Base-by-base conservation (phyloP, 64 coral and sea anemone genomes). In the Dendrophyllia cribrosa region DNA sequence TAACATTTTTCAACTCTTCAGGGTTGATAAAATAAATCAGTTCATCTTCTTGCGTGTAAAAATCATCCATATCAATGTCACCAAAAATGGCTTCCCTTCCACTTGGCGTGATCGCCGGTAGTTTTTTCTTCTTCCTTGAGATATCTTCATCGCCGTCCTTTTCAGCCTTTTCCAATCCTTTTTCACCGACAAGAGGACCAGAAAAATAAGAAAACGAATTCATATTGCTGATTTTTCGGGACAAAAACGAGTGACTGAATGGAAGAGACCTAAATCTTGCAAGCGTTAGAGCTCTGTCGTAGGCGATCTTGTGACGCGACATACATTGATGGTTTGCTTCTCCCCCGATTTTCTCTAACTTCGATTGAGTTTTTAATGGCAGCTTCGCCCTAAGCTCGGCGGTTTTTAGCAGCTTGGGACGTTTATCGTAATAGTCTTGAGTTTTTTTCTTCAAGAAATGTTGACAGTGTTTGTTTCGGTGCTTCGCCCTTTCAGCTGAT, bases 21-120 rank as follows among this genome's bases (percentile, higher is more conserved):
- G 91, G 87, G 62, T 91, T 91, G 51, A 97, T 87, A 17, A 67
- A 97, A 87, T 97, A 97, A 25, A 97, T 83, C 49, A 97, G 68
- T 74, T 97, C 95, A 71, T 97, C 95, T 68, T 83, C 89, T 70
- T 83, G 92, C 3, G 16, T 67, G 76, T 97, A 97, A 75, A 97
- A 97, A 72, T 97, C 88, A 77, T 94, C 89, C 95, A 97, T 97
- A 23, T 97, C 95, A 59, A 97, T 51, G 9, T 88, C 84, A 26
- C 95, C 95, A 62, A 97, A 92, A 76, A 97, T 97, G 10, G 73
- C 73, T 55, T 90, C 66, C 43, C 78, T 46, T 52, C 91, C 91
- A 50, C 25, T 11, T 12, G 46, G 25, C 8, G 72, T 3, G 44
- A 17, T 70, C 9, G 45, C 9, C 3, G 45, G 16, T 17, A 74